A percentile compares a stretch with the other conserved stretches of the same genome.
These are phyloP conservation scores for Macropus fuliginosus DNA, from an alignment of 2,797 vertebrate species.

Conservation along the genomic window DNA sequence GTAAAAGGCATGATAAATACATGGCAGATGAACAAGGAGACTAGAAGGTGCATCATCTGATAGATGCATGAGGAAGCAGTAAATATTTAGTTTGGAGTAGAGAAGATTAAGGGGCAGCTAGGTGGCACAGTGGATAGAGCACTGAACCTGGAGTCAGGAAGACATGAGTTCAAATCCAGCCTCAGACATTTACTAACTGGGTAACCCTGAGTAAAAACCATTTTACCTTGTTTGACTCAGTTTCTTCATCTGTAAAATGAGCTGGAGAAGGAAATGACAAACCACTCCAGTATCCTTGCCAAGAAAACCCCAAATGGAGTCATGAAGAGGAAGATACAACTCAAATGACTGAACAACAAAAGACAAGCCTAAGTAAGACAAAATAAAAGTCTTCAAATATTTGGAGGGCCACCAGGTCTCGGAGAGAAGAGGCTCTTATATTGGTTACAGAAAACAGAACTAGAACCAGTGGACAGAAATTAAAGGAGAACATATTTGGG, in stretches of 20 bases:
- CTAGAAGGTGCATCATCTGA: background rate
- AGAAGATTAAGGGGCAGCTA: background rate
- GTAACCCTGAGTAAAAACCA: background rate
- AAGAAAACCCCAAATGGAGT: background rate
- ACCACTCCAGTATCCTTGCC: background rate
- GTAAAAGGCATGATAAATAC: background rate
- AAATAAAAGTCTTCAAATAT: conserved; percentile 17
- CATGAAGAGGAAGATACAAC: background rate
- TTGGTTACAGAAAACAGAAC: background rate
- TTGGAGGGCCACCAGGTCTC: background rate
- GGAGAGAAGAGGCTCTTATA: background rate
- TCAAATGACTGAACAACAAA: background rate
- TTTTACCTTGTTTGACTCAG: background rate
- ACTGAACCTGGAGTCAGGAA: background rate
- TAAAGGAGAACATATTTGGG: background rate
- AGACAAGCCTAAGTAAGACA: background rate
- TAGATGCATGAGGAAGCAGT: background rate
- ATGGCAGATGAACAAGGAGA: background rate
- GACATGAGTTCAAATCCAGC: background rate
- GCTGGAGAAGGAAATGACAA: background rate
- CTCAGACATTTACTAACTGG: background rate
- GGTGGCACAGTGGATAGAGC: background rate
- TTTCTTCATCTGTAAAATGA: background rate
- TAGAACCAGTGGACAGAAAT: background rate
- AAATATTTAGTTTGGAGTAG: background rate